These are phyloP conservation scores for Carabus problematicus DNA, from an alignment of 2,888 invertebrate species.

Conservation along the genomic window DNA sequence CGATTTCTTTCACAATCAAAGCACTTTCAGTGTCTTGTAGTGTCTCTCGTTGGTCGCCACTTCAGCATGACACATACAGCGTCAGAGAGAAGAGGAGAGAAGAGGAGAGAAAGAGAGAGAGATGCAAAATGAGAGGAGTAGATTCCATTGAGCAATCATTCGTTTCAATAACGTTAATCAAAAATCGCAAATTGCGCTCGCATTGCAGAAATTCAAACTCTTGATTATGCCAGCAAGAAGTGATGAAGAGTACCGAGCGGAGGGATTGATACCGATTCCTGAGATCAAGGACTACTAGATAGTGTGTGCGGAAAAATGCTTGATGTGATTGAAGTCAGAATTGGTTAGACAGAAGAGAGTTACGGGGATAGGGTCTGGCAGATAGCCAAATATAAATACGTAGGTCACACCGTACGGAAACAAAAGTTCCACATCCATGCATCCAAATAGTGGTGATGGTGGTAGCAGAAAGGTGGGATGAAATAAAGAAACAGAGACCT, in stretches of 20 bases:
- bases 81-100: no score
- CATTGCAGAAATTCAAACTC: slow-evolving; percentile 13
- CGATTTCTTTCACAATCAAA: no score
- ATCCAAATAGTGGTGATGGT: slow-evolving; percentile 8
- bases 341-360: background rate
- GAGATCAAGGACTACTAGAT: background rate
- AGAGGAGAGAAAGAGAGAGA: background rate
- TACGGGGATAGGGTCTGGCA: slow-evolving; percentile 17
- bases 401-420: slow-evolving; percentile 26
- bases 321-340: background rate
- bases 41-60: no score
- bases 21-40: no score
- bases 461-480: background rate
- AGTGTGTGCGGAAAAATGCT: background rate
- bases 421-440: slow-evolving; percentile 27
- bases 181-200: slow-evolving; percentile 30
- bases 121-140: no score
- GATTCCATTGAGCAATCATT: slow-evolving; percentile 15
- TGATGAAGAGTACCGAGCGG: background rate
- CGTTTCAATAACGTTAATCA: slow-evolving; percentile 38
- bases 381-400: slow-evolving; percentile 29
- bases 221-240: slow-evolving; percentile 28
- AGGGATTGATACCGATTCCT: background rate
- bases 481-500: slow-evolving; percentile 20
- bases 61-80: no score